Conservation (phyloP, 2,888 invertebrate species). For the Amitus sp. region DNA sequence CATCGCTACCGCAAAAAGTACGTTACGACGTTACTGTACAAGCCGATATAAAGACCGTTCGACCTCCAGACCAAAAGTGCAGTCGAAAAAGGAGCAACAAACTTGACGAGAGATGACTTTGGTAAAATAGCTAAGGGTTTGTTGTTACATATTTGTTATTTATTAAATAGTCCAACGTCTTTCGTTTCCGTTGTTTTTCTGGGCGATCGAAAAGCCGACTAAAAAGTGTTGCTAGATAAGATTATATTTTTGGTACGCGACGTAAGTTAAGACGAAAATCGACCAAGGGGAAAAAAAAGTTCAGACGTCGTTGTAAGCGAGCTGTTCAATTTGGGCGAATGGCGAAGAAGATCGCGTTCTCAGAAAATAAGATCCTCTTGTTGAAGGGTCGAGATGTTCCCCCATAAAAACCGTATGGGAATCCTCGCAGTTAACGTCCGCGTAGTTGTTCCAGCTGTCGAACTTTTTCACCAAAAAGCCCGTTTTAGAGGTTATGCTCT, state of each 20-base stretch:
- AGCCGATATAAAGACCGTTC: conserved; percentile 72
- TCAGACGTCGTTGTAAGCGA: conserved; percentile 36
- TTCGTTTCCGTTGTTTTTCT: not conserved
- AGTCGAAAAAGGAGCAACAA: not conserved
- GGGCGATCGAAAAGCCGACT: not conserved
- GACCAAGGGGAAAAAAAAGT: no score
- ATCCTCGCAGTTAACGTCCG: conserved; percentile 51
- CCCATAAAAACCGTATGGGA: conserved; percentile 51
- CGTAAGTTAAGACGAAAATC: no score
- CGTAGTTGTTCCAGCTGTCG: conserved; percentile 57
- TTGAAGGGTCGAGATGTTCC: conserved; percentile 54
- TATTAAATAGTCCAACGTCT: conserved; percentile 41
- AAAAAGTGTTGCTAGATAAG: no score
- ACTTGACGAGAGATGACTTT: no score
- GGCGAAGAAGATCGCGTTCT: conserved; percentile 56
- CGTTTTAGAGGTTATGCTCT: conserved; percentile 62
- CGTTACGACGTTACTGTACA: conserved; percentile 97
- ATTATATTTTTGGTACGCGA: no score
- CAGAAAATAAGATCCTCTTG: conserved; percentile 57
- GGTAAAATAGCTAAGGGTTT: conserved; percentile 41
- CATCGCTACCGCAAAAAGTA: conserved; percentile 99
- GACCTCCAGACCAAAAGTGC: not conserved
- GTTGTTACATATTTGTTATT: conserved; percentile 55
- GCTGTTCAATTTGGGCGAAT: conserved; percentile 45
- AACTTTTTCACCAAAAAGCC: conserved; percentile 62